Conservation (phyloP, 2,888 invertebrate species). For the Macrosiphum euphorbiae region DNA sequence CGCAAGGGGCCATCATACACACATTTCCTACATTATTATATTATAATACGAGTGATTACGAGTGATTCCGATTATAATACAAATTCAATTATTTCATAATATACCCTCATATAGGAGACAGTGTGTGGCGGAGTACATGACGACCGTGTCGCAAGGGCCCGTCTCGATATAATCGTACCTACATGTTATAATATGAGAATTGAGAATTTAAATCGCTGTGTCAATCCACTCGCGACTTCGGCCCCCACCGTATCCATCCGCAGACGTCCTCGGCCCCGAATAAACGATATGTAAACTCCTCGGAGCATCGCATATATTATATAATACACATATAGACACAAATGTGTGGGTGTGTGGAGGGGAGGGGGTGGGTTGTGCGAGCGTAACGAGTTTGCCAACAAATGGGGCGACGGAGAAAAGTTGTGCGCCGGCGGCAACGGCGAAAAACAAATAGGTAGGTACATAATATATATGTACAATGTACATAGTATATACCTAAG, state of each 20-base stretch:
- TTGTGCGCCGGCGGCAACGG: conserved; percentile 37
- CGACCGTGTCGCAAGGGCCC: not conserved
- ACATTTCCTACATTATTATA: too few species aligned
- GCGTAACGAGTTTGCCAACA: conserved; percentile 60
- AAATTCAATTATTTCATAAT: not conserved
- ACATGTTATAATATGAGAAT: not conserved
- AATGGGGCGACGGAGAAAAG: conserved; percentile 43
- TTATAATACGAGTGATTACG: too few species aligned
- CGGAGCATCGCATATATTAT: not conserved
- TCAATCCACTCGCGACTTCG: not conserved
- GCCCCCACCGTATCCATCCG: not conserved
- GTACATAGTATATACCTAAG: not conserved
- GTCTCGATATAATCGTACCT: not conserved
- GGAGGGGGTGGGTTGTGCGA: not conserved
- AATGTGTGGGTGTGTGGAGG: not conserved
- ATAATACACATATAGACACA: not conserved
- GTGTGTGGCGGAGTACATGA: not conserved
- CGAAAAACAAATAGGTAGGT: conserved; percentile 30
- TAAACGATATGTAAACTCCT: conserved; percentile 60
- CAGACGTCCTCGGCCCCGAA: conserved; percentile 7
- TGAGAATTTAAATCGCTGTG: not conserved
- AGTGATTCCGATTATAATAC: too few species aligned
- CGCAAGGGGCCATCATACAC: too few species aligned
- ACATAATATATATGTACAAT: not conserved
- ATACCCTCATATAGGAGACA: not conserved